Conservation (phyloP, 2,888 invertebrate species). For the Heliconius erato region DNA sequence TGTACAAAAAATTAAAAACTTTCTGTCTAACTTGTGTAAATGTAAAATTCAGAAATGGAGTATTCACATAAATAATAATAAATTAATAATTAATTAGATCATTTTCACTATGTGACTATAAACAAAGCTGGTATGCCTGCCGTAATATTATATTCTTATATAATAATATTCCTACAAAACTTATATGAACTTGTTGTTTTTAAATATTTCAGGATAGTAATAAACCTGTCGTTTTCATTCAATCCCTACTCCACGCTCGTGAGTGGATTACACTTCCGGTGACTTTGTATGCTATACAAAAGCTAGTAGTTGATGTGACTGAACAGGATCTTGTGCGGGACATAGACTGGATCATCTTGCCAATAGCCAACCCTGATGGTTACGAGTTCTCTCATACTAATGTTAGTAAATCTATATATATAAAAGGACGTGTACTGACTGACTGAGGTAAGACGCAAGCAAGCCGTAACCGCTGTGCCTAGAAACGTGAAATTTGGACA, state of each 20-base stretch:
- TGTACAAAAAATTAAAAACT: no score
- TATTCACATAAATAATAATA: no score
- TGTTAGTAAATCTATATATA: slow-evolving; percentile 64
- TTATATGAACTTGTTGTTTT: neutral
- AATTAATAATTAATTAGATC: no score
- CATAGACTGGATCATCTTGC: slow-evolving; percentile 89
- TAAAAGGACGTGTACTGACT: no score
- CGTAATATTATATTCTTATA: neutral
- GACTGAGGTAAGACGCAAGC: no score
- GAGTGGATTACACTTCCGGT: slow-evolving; percentile 89
- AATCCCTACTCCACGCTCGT: slow-evolving; percentile 87
- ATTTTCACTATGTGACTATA: neutral
- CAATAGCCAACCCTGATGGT: slow-evolving; percentile 90
- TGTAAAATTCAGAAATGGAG: no score
- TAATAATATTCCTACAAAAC: neutral
- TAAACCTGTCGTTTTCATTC: slow-evolving; percentile 86
- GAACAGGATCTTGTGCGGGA: slow-evolving; percentile 82
- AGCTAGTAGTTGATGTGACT: slow-evolving; percentile 85
- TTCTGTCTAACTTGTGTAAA: no score
- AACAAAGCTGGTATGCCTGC: no score
- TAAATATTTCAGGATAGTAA: slow-evolving; percentile 58
- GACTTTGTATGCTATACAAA: slow-evolving; percentile 87
- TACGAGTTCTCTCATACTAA: slow-evolving; percentile 85
- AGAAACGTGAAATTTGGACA: no score
- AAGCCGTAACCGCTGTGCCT: no score